These are phyloP conservation scores for Naso thynnoides DNA, from an alignment of 2,797 vertebrate species.

Conservation along the genomic window DNA sequence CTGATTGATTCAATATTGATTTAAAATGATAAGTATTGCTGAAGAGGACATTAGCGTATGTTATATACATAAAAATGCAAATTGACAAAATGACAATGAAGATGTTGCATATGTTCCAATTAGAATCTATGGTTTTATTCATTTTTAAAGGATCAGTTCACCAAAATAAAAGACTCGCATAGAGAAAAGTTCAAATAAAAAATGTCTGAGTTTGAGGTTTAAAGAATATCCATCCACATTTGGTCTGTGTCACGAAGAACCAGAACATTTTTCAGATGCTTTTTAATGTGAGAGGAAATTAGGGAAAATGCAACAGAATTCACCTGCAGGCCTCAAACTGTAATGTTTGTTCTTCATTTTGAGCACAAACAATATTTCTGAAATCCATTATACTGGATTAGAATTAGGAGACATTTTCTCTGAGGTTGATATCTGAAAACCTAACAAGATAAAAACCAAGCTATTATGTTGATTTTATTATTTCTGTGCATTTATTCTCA, in stretches of 20 bases:
- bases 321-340: neutral
- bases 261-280: neutral
- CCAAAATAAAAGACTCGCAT: too few relatives aligned
- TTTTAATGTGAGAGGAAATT: neutral
- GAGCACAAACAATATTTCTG: neutral
- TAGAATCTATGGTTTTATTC: neutral
- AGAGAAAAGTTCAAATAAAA: too few relatives aligned
- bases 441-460: neutral
- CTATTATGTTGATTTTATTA: too few relatives aligned
- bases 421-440: neutral
- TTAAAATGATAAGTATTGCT: accelerated
- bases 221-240: neutral
- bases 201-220: neutral
- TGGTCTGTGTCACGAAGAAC: neutral
- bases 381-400: neutral
- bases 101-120: neutral
- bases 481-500: neutral
- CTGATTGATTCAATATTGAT: neutral
- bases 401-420: neutral
- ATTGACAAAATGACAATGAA: neutral
- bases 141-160: neutral
- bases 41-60: neutral
- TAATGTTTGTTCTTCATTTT: neutral
- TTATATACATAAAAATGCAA: neutral
- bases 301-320: neutral